Percentiles rank a stretch among this genome's conserved stretches.
Conservation (phyloP, 2,113 vertebrate species). For the Amblyornis subalaris region DNA sequence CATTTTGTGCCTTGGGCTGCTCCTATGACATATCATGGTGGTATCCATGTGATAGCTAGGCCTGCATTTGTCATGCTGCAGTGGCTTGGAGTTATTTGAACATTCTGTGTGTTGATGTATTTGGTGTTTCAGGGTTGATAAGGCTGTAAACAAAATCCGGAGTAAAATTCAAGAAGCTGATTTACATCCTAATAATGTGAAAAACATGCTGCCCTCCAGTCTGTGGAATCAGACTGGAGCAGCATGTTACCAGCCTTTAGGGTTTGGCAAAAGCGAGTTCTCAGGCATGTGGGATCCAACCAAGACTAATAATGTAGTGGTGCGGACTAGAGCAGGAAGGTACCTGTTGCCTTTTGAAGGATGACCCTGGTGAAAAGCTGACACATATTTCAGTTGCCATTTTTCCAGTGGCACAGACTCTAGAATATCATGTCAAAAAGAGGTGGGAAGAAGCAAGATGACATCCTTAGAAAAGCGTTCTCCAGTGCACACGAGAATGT, state of each 20-base stretch:
- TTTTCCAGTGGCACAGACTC: background rate
- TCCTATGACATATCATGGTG: background rate
- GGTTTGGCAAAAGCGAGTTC: fast-evolving
- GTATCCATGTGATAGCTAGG: background rate
- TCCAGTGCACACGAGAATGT: background rate
- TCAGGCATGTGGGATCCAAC: background rate
- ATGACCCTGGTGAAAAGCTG: background rate
- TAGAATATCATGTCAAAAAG: background rate
- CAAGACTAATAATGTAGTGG: fast-evolving
- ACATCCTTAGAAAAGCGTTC: background rate
- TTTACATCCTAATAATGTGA: background rate
- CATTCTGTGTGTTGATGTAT: background rate
- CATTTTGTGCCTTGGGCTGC: background rate
- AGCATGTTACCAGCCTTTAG: background rate
- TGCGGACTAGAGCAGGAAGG: background rate
- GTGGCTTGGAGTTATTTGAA: background rate
- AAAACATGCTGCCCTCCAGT: background rate
- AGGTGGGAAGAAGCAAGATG: background rate
- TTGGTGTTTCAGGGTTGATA: background rate
- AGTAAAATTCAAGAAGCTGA: background rate
- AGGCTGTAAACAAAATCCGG: background rate
- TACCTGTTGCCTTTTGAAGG: background rate
- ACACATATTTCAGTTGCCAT: background rate
- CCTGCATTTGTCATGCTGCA: fast-evolving
- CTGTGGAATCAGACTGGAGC: background rate